Evolutionary conservation across 2,797 vertebrate species (phyloP), one percentile per base, ranked within the genome.

Genomic region (Clarias pachynema): DNA sequence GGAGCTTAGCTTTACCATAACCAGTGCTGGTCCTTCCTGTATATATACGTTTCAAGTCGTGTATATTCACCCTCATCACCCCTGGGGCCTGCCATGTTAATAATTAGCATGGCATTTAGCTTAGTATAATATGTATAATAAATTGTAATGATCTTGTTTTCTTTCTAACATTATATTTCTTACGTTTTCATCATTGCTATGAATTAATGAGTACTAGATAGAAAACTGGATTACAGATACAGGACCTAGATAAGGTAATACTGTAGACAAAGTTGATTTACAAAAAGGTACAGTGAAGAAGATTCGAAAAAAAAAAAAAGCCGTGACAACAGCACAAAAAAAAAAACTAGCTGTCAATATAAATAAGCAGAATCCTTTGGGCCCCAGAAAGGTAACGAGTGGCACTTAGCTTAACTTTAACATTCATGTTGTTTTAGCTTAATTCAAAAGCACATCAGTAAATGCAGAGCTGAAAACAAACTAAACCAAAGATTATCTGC

Each of bases 1-100:
- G 83, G 80, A 88, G 85, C 85, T 87, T 86, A 83, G 80, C 81
- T 75, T 89, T 84, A 80, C 37, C 37, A 29, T 49, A 80, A 85
- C 34, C 77, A 85, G 79, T 85, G 84, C 75, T 85, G 77, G 70
- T 80, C 79, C 26, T 49, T 66, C 40, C 62, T 53, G 53, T 44
- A 66, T 53, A 63, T n/a, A 66, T 66, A 26, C 26, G 29, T 80
- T 66, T 66, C 62, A 79, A 40, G 34, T 66, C 20, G 16, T 80
- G 78, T 60, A 22, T 40, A 65, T 31, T 20, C 62, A 9, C 18
- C 24, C 9, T 65, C n/a, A 66, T 44, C 62, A 66, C 44, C n/a
- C 10, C 62, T 66, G 79, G 62, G 79, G 62, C 79, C 62, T 14
- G 62, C n/a, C 62, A 66, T 53, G 62, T 5, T 49, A 80, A 80